phyloP scores from a whole-genome alignment of 2,113 vertebrate genomes.

The Piprites chloris region DNA sequence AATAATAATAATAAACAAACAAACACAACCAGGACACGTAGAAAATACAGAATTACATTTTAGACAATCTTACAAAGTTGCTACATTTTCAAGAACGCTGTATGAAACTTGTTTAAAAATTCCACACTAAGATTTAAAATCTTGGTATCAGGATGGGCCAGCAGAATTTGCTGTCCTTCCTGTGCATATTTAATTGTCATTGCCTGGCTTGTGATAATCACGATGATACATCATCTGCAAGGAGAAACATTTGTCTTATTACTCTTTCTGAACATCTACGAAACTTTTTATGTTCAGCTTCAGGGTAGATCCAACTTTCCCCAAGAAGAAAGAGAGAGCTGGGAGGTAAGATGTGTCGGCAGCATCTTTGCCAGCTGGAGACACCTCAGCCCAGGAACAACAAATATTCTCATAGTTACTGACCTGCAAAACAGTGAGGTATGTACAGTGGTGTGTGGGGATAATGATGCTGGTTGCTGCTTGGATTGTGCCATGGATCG shows the following conservation, averaged over 20 bases:
- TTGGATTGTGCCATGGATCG: neutral
- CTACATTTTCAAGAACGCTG: neutral
- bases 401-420: neutral
- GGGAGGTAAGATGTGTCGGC: neutral
- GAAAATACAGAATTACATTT: neutral
- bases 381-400: neutral
- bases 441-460: too few species aligned
- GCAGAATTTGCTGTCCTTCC: neutral
- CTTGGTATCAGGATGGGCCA: fast-evolving
- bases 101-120: neutral
- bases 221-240: neutral
- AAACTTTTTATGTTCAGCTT: neutral
- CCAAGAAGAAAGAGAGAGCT: neutral
- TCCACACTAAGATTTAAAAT: neutral
- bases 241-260: neutral
- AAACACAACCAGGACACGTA: neutral
- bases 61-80: neutral
- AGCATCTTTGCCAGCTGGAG: neutral
- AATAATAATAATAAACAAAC: neutral
- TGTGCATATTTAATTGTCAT: neutral
- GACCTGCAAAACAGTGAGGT: neutral
- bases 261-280: neutral
- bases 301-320: neutral
- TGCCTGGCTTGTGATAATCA: neutral
- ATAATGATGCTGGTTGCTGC: neutral